Base-by-base conservation (phyloP, 1,140 invertebrate species). In the Tetramorium parvispinum region DNA sequence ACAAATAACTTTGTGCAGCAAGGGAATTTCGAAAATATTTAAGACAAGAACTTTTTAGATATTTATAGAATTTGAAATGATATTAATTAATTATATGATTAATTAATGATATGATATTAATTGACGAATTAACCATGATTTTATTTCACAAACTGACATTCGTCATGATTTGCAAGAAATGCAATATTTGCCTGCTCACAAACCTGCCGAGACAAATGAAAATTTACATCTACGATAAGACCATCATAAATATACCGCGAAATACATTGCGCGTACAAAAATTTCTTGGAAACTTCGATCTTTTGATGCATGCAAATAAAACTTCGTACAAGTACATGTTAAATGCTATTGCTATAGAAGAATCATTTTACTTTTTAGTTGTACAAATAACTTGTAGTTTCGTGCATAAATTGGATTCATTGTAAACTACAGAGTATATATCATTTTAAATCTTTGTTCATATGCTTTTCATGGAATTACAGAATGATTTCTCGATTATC, bases 151-250 rank as follows among this genome's bases (percentile, higher is more conserved):
- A 68, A 32, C 32, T 10, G 51, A 49, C 61, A 78, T 40, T 65
- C n/a, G 43, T n/a, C 43, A 16, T 90, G 90, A 91, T 65, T 87
- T 83, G 79, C 87, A 87, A 70, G 78, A 88, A 85, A 86, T 55
- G 51, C 55, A 49, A 53, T 71, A 73, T 61, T 66, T 51, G 55
- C 43, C 11, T 63, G 46, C 78, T 75, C 57, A 40, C 90, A 88
- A 90, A 91, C 70, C 65, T 27, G 59, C 43, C 59, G 53, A 86
- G 73, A 59, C 71, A 63, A 86, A 79, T 46, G 81, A 87, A 89
- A 90, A 89, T 90, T 90, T 90, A 90, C 85, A 46, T 86, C 77
- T 66, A 59, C 18, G 89, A 90, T 90, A 90, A 90, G 79, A 49
- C 10, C 13, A 70, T 49, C 75, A 66, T 90, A 90, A 90, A 90